A percentile compares a stretch with the other conserved stretches of the same genome.
These are phyloP conservation scores for Etheostoma perlongum DNA, from an alignment of 2,797 vertebrate species.

Conservation along the genomic window DNA sequence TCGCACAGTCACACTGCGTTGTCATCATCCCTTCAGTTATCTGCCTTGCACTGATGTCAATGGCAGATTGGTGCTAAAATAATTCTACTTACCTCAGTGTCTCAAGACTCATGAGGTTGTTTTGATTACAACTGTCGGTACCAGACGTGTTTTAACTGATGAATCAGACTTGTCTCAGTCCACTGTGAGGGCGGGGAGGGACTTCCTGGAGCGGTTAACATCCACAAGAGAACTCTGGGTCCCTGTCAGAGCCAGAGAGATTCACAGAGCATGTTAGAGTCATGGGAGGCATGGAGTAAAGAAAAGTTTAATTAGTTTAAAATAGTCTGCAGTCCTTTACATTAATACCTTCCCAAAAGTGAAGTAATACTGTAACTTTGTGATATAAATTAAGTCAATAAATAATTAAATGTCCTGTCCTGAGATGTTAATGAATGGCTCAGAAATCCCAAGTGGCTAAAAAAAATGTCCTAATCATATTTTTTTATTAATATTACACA, in stretches of 20 bases:
- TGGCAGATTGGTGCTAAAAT: no score
- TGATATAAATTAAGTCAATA: no score
- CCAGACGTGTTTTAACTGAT: neutral
- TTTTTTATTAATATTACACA: neutral
- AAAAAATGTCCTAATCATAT: neutral
- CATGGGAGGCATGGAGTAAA: neutral
- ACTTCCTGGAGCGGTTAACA: constrained; percentile 35
- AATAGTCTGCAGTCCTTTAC: no score
- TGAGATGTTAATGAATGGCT: no score
- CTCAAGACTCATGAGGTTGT: no score
- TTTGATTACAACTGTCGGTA: neutral
- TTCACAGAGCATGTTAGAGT: neutral
- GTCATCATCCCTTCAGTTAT: no score
- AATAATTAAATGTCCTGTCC: no score
- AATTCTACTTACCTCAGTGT: no score
- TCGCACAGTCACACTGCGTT: neutral
- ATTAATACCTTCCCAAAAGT: no score
- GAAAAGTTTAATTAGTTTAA: no score
- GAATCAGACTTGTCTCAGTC: constrained; percentile 22
- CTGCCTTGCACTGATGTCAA: no score
- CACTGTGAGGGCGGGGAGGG: neutral
- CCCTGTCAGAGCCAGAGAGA: neutral
- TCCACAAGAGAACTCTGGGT: constrained; percentile 5
- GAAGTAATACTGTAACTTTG: no score
- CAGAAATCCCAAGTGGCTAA: neutral